Evolutionary conservation across 2,113 vertebrate genomes (phyloP).

Genomic region (Gobius niger): DNA sequence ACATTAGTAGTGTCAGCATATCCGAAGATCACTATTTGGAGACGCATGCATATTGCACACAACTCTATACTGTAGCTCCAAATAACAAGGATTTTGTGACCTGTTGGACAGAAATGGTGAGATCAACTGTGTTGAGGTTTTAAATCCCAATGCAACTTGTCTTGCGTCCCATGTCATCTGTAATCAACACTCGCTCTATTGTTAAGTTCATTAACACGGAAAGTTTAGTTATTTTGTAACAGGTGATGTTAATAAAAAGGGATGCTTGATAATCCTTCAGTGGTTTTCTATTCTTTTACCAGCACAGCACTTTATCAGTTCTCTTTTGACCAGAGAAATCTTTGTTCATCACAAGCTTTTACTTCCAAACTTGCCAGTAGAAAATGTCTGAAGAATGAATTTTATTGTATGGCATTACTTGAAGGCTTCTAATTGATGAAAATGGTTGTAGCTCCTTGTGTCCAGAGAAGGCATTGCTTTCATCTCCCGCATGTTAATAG

Average conservation of each 20-base stretch:
- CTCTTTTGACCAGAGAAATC: neutral
- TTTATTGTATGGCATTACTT: neutral
- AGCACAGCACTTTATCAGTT: conserved; percentile 12
- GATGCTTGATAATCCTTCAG: conserved; percentile 77
- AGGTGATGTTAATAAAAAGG: conserved; percentile 81
- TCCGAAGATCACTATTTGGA: conserved; percentile 53
- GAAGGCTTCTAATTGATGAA: neutral
- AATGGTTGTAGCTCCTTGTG: neutral
- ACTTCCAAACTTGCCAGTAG: neutral
- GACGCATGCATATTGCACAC: conserved; percentile 41
- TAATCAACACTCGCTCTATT: conserved; percentile 73
- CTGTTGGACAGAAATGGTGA: conserved; percentile 39
- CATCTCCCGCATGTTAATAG: conserved; percentile 52
- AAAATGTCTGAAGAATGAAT: neutral
- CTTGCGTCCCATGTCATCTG: conserved; percentile 67
- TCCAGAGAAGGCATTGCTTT: conserved; percentile 30
- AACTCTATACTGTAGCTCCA: conserved; percentile 55
- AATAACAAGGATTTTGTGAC: conserved; percentile 40
- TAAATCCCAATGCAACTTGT: conserved; percentile 72
- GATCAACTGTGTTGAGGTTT: conserved; percentile 60
- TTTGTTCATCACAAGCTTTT: neutral
- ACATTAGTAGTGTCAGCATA: conserved; percentile 53
- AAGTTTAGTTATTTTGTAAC: conserved; percentile 79
- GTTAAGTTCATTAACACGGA: conserved; percentile 81
- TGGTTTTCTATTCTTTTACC: conserved; percentile 14